Evolutionary conservation across 2,797 vertebrate species (phyloP).

Genomic region (Vultur gryphus): DNA sequence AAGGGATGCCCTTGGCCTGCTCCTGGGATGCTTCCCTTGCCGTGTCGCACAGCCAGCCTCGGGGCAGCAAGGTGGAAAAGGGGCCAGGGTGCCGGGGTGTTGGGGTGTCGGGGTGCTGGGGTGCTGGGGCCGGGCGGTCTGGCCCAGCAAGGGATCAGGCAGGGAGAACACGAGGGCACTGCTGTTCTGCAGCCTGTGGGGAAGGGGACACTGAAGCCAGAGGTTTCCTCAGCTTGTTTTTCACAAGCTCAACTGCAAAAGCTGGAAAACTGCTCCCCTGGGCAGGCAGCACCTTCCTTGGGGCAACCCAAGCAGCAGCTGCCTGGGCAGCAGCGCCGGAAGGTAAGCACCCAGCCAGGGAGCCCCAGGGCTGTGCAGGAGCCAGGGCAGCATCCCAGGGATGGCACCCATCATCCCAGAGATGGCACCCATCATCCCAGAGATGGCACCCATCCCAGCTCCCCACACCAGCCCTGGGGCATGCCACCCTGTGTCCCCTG

Average conservation of each 20-base stretch:
- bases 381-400: neutral
- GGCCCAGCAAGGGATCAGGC: neutral
- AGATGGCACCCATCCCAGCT: neutral
- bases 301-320: neutral
- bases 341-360: neutral
- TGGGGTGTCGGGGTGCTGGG: rapidly evolving
- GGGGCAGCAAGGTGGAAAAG: neutral
- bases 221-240: neutral
- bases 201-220: neutral
- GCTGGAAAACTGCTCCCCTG: neutral
- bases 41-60: neutral
- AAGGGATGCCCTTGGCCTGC: neutral
- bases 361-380: neutral
- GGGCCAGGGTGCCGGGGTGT: neutral
- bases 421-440: neutral
- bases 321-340: neutral
- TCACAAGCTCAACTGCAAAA: neutral
- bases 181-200: neutral
- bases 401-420: too few relatives aligned
- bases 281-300: neutral
- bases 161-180: neutral
- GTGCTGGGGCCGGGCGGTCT: neutral
- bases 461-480: neutral
- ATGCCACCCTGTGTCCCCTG: neutral
- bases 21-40: neutral